Evolutionary conservation across 2,113 vertebrate species (phyloP).

Genomic region (Gasterosteus aculeatus): DNA sequence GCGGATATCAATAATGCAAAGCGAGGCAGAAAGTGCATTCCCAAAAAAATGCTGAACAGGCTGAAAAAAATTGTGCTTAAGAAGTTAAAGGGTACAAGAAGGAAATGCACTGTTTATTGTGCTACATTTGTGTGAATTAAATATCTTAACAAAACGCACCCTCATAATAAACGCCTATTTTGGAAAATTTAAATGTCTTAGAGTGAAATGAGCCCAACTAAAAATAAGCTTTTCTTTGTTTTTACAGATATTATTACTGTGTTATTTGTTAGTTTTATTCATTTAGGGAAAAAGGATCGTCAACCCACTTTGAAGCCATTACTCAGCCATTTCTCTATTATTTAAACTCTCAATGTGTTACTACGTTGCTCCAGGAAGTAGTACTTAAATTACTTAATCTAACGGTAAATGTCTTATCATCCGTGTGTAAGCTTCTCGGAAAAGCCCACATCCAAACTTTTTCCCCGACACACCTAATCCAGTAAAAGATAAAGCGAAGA

Average conservation of each 20-base stretch:
- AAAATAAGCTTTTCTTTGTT: not conserved
- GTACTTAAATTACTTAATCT: not conserved
- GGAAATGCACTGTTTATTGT: slow-evolving; percentile 1
- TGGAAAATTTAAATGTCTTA: not conserved
- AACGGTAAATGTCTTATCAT: slow-evolving; percentile 17
- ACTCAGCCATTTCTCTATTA: not conserved
- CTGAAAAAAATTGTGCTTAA: not conserved
- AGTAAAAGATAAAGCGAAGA: slow-evolving; percentile 25
- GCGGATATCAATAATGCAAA: not conserved
- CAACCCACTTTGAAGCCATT: not conserved
- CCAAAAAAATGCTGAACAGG: slow-evolving; percentile 11
- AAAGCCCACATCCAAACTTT: slow-evolving; percentile 31
- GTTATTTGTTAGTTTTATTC: not conserved
- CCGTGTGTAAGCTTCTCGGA: not conserved
- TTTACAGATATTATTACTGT: slow-evolving; percentile 10
- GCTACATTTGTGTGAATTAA: not conserved
- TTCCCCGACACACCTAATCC: slow-evolving; percentile 12
- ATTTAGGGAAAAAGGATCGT: not conserved
- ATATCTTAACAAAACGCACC: not conserved
- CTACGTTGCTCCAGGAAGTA: slow-evolving; percentile 30
- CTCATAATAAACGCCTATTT: not conserved
- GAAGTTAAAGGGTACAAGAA: not conserved
- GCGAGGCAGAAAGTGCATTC: not conserved
- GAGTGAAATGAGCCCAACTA: not conserved
- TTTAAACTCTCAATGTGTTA: slow-evolving; percentile 10